phyloP scores from a whole-genome alignment of 1,140 invertebrate genomes.

The Tyrophagus putrescentiae region DNA sequence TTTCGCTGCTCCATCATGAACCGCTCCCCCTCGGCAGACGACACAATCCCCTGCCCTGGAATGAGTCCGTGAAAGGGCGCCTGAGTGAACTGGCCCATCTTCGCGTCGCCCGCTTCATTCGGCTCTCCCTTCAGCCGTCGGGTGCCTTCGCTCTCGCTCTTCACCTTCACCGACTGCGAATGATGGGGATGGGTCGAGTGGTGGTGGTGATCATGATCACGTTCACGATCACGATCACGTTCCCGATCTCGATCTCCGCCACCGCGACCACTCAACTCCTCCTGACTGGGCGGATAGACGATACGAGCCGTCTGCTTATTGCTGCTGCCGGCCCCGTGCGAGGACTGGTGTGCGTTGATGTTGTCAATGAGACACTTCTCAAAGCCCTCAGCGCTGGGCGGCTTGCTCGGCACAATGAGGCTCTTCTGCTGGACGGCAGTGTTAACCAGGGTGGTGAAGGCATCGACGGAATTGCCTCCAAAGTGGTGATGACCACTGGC shows the following conservation, averaged over 20 bases:
- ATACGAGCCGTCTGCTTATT: slow-evolving; percentile 9
- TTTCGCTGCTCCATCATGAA: not conserved
- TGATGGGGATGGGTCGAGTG: not conserved
- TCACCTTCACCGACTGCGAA: not conserved
- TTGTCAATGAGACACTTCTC: slow-evolving; percentile 29
- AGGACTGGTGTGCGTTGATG: not conserved
- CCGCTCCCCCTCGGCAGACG: not conserved
- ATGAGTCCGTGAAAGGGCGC: no score
- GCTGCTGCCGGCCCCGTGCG: not conserved
- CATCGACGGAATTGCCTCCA: slow-evolving; percentile 44
- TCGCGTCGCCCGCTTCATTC: no score
- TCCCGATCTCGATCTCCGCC: not conserved
- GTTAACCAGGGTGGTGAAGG: slow-evolving; percentile 63
- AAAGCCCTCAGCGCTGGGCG: slow-evolving; percentile 25
- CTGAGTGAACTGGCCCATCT: no score
- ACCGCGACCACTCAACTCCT: not conserved
- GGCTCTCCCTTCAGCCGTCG: not conserved
- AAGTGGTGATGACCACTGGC: not conserved
- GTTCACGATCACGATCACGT: not conserved
- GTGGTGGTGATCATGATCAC: not conserved
- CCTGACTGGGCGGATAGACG: not conserved
- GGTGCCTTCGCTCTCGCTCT: no score
- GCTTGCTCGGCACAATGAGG: slow-evolving; percentile 52
- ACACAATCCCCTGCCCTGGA: no score
- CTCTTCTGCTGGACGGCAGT: slow-evolving; percentile 67